Evolutionary conservation across 2,888 invertebrate genomes (phyloP).

Genomic region (Sminthurinus aureus): DNA sequence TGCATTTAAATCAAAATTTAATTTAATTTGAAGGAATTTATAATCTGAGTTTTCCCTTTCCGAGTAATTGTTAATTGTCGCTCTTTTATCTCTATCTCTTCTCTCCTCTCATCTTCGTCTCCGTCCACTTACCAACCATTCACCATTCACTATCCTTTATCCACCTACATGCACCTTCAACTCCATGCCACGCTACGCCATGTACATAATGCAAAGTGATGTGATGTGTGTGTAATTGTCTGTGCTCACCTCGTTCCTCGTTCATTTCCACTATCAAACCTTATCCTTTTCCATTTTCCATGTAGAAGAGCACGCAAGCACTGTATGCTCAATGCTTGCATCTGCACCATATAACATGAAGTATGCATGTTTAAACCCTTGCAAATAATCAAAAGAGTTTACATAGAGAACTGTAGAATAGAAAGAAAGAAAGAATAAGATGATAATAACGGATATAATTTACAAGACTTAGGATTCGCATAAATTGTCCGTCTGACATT

Average conservation of each 20-base stretch:
- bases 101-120: constrained; percentile 17
- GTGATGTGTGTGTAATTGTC: no score
- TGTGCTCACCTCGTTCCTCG: neutral
- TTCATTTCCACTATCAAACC: neutral
- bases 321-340: no score
- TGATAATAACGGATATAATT: neutral
- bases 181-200: no score
- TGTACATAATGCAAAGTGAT: no score
- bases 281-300: neutral
- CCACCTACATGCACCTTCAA: neutral
- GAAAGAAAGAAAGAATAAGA: no score
- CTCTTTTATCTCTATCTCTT: constrained; percentile 8
- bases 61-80: constrained; percentile 8
- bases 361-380: neutral
- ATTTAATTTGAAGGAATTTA: constrained; percentile 7
- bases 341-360: no score
- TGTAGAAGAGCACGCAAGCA: neutral
- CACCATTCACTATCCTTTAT: neutral
- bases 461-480: constrained; percentile 22
- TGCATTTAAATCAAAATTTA: constrained; percentile 4
- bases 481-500: constrained; percentile 38
- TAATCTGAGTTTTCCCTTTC: constrained; percentile 4
- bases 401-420: no score
- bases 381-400: neutral
- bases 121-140: neutral